phyloP scores from a whole-genome alignment of 2,113 vertebrate species.

The Paedocypris sp. region DNA sequence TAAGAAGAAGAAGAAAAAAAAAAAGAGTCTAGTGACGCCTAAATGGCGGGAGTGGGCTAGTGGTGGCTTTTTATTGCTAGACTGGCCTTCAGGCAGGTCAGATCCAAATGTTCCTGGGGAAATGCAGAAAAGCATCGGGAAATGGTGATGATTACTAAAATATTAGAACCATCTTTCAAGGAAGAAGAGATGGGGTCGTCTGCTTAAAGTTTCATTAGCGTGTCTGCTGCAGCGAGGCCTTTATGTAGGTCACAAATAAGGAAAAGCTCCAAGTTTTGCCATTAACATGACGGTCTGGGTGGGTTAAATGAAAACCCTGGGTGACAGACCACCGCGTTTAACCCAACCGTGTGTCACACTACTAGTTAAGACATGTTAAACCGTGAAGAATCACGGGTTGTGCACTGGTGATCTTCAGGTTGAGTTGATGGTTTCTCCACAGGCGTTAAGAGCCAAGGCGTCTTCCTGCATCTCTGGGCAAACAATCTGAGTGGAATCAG shows the following conservation, averaged over 20 bases:
- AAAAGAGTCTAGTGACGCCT: too few species aligned
- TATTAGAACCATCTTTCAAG: constrained; percentile 14
- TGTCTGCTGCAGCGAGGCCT: neutral
- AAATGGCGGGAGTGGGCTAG: too few species aligned
- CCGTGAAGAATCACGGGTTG: too few species aligned
- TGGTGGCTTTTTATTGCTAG: too few species aligned
- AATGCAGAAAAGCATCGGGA: neutral
- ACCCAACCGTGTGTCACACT: too few species aligned
- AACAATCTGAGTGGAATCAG: constrained; percentile 54
- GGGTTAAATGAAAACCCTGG: too few species aligned
- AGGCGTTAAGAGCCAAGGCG: too few species aligned
- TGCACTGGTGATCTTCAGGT: too few species aligned
- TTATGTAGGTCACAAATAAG: constrained; percentile 10
- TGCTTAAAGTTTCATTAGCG: constrained; percentile 35
- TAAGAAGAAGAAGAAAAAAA: neutral
- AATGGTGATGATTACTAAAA: constrained; percentile 22
- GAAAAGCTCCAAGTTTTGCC: neutral
- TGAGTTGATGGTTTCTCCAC: too few species aligned
- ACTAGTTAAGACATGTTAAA: too few species aligned
- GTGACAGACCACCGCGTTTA: too few species aligned
- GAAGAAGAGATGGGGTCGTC: constrained; percentile 1
- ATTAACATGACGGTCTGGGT: constrained; percentile 11
- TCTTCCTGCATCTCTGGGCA: constrained; percentile 38
- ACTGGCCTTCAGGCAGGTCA: too few species aligned
- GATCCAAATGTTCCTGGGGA: neutral